A percentile compares a stretch with the other conserved stretches of the same genome.
Evolutionary conservation across 2,113 vertebrate species (phyloP).

Genomic region (Uria aalge): DNA sequence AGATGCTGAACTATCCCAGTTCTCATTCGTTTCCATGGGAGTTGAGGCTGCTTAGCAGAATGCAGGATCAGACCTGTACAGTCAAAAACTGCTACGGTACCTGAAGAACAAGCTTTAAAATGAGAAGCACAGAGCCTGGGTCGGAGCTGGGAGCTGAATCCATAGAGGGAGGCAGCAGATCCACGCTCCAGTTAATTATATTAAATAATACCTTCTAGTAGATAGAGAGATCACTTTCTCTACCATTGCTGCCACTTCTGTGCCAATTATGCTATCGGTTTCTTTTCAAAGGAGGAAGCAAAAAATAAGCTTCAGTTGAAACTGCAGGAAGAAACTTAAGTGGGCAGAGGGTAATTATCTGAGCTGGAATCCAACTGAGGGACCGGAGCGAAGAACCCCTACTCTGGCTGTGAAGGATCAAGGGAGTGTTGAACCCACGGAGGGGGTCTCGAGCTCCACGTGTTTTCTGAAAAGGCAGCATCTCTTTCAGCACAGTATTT

Average conservation of each 20-base stretch:
- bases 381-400: neutral
- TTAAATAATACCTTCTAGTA: slow-evolving; percentile 7
- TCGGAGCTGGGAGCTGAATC: slow-evolving; percentile 9
- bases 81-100: neutral
- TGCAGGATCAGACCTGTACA: slow-evolving; percentile 11
- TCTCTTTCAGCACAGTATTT: neutral
- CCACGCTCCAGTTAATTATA: neutral
- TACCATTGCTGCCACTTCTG: neutral
- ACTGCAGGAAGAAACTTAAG: slow-evolving; percentile 35
- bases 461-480: neutral
- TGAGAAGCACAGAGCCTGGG: neutral
- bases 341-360: neutral
- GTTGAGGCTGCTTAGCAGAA: neutral
- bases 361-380: neutral
- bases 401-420: neutral
- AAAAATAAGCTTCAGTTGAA: slow-evolving; percentile 35
- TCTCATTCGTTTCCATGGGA: neutral
- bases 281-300: slow-evolving; percentile 24
- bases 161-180: neutral
- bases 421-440: neutral
- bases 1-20: neutral
- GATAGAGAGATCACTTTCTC: neutral
- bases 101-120: slow-evolving; percentile 49
- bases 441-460: accelerated
- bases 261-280: slow-evolving; percentile 37